Conservation (phyloP, 2,797 vertebrate species). For the Acomys russatus region DNA sequence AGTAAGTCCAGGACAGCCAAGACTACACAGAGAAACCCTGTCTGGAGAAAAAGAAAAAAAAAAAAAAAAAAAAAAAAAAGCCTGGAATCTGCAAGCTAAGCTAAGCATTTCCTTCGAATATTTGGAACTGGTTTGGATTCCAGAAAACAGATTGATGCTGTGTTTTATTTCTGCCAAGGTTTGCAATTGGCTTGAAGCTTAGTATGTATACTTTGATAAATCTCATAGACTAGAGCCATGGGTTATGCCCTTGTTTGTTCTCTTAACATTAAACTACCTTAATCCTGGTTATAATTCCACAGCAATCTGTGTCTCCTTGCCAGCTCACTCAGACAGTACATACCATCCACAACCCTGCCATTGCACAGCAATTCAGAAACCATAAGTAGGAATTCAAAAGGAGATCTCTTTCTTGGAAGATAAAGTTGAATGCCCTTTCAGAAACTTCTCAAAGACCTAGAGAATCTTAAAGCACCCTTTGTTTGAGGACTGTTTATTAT, state of each 20-base stretch:
- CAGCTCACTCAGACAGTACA: constrained; percentile 34
- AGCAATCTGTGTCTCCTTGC: constrained; percentile 23
- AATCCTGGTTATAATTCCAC: constrained; percentile 37
- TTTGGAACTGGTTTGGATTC: constrained; percentile 28
- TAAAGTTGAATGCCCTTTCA: not conserved
- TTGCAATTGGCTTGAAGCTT: not conserved
- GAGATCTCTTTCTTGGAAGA: constrained; percentile 45
- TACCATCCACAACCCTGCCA: not conserved
- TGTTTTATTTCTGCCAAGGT: constrained; percentile 28
- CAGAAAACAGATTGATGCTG: constrained; percentile 28
- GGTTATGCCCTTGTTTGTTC: constrained; percentile 27
- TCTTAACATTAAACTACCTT: constrained; percentile 62
- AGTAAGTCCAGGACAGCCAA: no score
- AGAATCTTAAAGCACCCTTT: constrained; percentile 61
- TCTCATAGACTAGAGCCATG: not conserved
- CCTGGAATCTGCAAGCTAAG: constrained; percentile 32
- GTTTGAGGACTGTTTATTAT: constrained; percentile 30
- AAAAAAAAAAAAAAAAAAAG: constrained; percentile 63
- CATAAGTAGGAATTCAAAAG: constrained; percentile 68
- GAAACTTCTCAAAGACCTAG: constrained; percentile 43
- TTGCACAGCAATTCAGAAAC: constrained; percentile 73
- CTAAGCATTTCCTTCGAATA: constrained; percentile 59
- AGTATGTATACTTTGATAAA: not conserved
- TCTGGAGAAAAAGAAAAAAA: not conserved
- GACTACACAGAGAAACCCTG: no score